Percentiles rank a stretch among this genome's conserved stretches.
Evolutionary conservation across 2,113 vertebrate species (phyloP).

Genomic region (Lagopus muta): DNA sequence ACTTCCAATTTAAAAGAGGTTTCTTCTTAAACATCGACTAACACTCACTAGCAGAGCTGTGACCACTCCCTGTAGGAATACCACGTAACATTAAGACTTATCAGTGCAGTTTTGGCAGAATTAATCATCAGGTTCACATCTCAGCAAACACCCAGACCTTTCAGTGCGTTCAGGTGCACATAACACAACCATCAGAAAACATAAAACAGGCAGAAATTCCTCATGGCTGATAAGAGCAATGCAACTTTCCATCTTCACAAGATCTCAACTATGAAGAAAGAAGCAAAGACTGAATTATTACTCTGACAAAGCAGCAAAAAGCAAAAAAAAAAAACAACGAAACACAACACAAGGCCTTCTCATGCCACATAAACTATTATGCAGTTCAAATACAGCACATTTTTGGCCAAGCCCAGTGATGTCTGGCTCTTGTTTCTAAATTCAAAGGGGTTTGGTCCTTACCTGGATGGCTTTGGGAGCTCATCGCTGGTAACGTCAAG

Average conservation of each 20-base stretch:
- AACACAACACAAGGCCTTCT: not conserved
- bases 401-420: not conserved
- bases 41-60: not conserved
- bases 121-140: not conserved
- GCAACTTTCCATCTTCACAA: rapidly evolving
- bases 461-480: conserved; percentile 84
- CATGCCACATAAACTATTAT: not conserved
- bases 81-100: not conserved
- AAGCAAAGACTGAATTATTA: not conserved
- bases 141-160: not conserved
- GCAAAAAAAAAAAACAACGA: too few species aligned
- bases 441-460: conserved; percentile 9
- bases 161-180: not conserved
- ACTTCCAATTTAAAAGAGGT: not conserved
- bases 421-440: rapidly evolving
- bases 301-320: rapidly evolving
- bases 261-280: rapidly evolving
- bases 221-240: not conserved
- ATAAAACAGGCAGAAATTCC: not conserved
- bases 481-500: conserved; percentile 76
- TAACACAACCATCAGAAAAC: not conserved
- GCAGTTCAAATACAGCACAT: not conserved
- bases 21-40: not conserved
- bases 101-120: not conserved
- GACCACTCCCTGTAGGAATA: not conserved